These are phyloP conservation scores for Plectrocnemia conspersa DNA, from an alignment of 1,140 invertebrate species.

Conservation along the genomic window DNA sequence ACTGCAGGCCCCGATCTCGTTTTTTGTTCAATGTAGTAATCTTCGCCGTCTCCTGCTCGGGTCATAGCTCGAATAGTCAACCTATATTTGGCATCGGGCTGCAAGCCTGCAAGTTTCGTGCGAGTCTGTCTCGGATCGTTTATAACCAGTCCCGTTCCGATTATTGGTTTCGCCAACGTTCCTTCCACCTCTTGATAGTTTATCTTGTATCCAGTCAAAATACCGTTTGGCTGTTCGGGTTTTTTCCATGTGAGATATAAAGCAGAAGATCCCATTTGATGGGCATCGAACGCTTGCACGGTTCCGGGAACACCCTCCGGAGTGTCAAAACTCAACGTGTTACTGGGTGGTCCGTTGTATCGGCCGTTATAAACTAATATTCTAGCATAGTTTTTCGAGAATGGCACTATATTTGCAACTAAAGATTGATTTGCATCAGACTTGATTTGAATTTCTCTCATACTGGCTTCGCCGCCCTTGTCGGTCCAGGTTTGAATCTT, in stretches of 20 bases:
- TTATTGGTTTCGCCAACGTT: constrained; percentile 60
- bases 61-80: constrained; percentile 81
- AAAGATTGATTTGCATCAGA: constrained; percentile 65
- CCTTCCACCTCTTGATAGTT: constrained; percentile 79
- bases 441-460: constrained; percentile 76
- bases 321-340: constrained; percentile 77
- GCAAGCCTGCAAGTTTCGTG: constrained; percentile 80
- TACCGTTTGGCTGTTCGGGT: constrained; percentile 89
- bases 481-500: constrained; percentile 94
- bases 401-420: constrained; percentile 84
- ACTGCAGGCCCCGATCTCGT: constrained; percentile 59
- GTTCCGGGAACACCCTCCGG: constrained; percentile 91
- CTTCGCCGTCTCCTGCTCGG: constrained; percentile 73
- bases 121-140: constrained; percentile 67
- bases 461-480: constrained; percentile 65
- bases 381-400: constrained; percentile 83
- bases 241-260: constrained; percentile 87
- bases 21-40: constrained; percentile 75
- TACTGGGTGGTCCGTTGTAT: constrained; percentile 86
- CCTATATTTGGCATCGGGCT: constrained; percentile 83
- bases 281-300: constrained; percentile 74
- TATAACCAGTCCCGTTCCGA: constrained; percentile 73
- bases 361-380: constrained; percentile 87
- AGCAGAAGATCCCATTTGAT: constrained; percentile 82
- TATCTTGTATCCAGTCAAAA: constrained; percentile 88